Evolutionary conservation across 2,113 vertebrate genomes (phyloP).

Genomic region (Epinephelus cyanopodus): DNA sequence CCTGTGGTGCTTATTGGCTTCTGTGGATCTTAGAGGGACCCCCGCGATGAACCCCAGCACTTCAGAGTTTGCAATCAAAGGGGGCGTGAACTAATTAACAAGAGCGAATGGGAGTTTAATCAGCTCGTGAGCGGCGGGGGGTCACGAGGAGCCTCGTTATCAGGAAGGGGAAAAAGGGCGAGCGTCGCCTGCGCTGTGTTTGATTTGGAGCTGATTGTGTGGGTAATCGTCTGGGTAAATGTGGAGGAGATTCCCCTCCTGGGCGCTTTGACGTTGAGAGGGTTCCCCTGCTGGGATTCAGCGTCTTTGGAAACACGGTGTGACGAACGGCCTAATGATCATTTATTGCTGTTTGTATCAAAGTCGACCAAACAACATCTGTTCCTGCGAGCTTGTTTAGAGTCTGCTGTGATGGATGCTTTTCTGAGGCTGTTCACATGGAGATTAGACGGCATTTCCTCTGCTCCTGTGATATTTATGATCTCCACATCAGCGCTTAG

Average conservation of each 20-base stretch:
- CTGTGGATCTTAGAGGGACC: conserved; percentile 2
- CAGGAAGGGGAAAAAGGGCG: conserved; percentile 2
- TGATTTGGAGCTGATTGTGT: conserved; percentile 56
- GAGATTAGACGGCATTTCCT: neutral
- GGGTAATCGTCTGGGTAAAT: conserved; percentile 54
- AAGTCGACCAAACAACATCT: conserved; percentile 57
- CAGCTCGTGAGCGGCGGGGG: neutral
- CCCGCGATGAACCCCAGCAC: neutral
- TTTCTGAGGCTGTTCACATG: neutral
- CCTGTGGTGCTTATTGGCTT: conserved; percentile 23
- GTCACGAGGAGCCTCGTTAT: neutral
- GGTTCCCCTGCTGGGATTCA: conserved; percentile 40
- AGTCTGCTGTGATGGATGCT: conserved; percentile 11
- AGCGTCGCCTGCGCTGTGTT: conserved; percentile 1
- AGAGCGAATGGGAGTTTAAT: conserved; percentile 41
- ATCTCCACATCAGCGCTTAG: neutral
- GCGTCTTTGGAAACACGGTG: neutral
- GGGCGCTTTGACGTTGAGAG: conserved; percentile 10
- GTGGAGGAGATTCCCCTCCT: conserved; percentile 46
- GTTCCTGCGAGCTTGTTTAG: neutral
- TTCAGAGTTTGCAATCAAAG: conserved; percentile 15
- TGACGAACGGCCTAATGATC: conserved; percentile 52
- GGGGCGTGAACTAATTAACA: conserved; percentile 45
- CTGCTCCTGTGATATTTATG: neutral
- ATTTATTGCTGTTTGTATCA: conserved; percentile 51